These are phyloP conservation scores for Campoplex nolae DNA, from an alignment of 2,888 invertebrate genomes.

Conservation along the genomic window DNA sequence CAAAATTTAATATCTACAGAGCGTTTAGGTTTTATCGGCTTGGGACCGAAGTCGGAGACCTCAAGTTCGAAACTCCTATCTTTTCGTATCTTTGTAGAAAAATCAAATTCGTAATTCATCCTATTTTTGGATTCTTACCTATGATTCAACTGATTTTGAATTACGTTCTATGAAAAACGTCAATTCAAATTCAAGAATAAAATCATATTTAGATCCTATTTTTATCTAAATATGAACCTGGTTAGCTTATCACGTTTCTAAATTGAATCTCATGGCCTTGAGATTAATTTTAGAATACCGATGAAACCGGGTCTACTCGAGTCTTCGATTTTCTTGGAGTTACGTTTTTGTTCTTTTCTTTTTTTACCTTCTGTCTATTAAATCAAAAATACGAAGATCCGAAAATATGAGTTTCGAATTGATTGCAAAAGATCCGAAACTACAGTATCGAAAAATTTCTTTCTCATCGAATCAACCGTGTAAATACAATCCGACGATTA, in stretches of 20 bases:
- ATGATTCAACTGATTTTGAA: neutral
- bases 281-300: neutral
- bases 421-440: neutral
- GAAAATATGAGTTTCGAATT: neutral
- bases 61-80: constrained; percentile 8
- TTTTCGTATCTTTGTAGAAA: neutral
- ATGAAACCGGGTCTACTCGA: neutral
- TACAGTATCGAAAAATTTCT: neutral
- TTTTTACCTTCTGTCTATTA: neutral
- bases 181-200: neutral
- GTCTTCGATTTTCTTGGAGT: neutral
- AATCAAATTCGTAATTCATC: constrained; percentile 1
- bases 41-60: constrained; percentile 2
- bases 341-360: neutral
- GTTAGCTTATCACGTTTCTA: neutral
- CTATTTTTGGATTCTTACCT: neutral
- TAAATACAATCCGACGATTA: constrained; percentile 18
- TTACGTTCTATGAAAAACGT: neutral
- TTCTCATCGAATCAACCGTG: constrained; percentile 6
- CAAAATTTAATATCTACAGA: neutral
- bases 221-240: too few species aligned
- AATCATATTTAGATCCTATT: neutral
- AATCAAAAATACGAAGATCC: constrained; percentile 14
- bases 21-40: neutral
- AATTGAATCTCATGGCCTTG: neutral